A percentile compares a stretch with the other conserved stretches of the same genome.
Evolutionary conservation across 2,797 vertebrate genomes (phyloP).

Genomic region (Champsocephalus gunnari): DNA sequence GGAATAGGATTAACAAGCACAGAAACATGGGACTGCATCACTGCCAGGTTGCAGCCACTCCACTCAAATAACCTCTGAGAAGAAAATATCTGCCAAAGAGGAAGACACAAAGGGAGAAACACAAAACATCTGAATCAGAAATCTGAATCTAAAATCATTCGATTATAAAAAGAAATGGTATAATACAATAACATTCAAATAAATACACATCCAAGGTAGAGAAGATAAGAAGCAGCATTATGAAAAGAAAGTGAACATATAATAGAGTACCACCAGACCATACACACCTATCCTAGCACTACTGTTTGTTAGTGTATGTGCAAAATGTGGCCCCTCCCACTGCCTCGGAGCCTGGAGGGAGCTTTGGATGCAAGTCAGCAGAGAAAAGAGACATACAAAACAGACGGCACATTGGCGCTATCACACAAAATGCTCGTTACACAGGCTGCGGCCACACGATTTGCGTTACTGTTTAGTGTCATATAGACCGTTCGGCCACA

Average conservation of each 20-base stretch:
- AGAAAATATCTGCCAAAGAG: not conserved
- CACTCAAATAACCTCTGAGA: conserved; percentile 21
- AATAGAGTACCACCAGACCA: not conserved
- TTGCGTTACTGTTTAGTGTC: too few relatives aligned
- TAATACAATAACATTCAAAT: too few relatives aligned
- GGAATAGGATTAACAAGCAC: conserved; percentile 38
- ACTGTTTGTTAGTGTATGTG: not conserved
- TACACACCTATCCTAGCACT: not conserved
- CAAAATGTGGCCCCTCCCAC: not conserved
- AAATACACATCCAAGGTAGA: too few relatives aligned
- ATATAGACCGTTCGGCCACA: too few relatives aligned
- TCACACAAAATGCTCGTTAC: conserved; percentile 63
- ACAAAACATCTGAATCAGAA: too few relatives aligned
- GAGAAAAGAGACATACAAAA: conserved; percentile 19
- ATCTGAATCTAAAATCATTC: too few relatives aligned
- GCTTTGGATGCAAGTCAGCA: conserved; percentile 30
- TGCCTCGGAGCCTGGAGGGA: not conserved
- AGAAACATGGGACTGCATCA: conserved; percentile 23
- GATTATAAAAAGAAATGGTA: too few relatives aligned
- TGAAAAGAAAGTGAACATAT: too few relatives aligned
- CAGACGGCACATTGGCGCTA: conserved; percentile 41
- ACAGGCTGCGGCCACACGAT: not conserved
- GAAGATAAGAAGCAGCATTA: too few relatives aligned
- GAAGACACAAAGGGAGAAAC: not conserved
- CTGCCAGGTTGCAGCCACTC: conserved; percentile 11